These are phyloP conservation scores for Lates japonicus DNA, from an alignment of 2,797 vertebrate species.

Conservation along the genomic window DNA sequence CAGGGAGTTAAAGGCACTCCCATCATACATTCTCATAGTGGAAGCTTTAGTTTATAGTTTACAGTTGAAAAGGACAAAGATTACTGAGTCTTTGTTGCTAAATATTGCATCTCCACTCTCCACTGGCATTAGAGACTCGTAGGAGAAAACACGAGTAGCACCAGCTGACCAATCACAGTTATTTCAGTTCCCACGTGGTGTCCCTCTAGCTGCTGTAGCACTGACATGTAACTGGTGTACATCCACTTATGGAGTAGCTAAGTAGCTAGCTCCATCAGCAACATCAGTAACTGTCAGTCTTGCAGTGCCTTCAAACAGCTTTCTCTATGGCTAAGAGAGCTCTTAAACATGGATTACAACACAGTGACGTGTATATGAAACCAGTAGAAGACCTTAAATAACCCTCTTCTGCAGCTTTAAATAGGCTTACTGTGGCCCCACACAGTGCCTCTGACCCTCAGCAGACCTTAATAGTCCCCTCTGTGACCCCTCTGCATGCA, in stretches of 20 bases:
- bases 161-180: not conserved
- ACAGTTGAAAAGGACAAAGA: not conserved
- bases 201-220: not conserved
- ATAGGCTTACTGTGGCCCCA: conserved; percentile 23
- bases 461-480: conserved; percentile 14
- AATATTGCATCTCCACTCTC: not conserved
- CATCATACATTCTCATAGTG: not conserved
- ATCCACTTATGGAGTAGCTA: not conserved
- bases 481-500: conserved; percentile 17
- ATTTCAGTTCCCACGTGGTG: not conserved
- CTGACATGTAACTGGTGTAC: not conserved
- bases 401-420: conserved; percentile 18
- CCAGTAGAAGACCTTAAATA: conserved; percentile 15
- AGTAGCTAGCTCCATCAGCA: not conserved
- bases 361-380: conserved; percentile 1
- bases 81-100: not conserved
- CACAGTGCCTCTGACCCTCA: conserved; percentile 21
- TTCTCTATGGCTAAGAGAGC: not conserved
- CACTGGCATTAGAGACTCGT: not conserved
- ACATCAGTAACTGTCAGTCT: not conserved
- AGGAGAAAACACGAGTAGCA: not conserved
- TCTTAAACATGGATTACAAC: conserved; percentile 8
- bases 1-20: not conserved
- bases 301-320: not conserved
- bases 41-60: not conserved